These are phyloP conservation scores for Clarias magur DNA, from an alignment of 2,113 vertebrate species.

Conservation along the genomic window DNA sequence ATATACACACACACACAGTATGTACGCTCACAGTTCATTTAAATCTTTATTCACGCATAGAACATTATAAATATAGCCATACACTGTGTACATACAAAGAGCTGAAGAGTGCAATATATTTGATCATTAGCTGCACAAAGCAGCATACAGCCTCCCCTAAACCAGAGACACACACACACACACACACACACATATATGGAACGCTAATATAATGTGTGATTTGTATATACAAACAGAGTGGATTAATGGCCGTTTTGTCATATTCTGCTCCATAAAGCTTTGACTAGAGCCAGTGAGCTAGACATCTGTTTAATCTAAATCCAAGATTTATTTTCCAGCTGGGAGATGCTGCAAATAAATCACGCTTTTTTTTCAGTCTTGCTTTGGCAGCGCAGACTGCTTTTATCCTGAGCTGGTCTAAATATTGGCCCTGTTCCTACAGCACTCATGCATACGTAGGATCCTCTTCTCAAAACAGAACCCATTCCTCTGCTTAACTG, in stretches of 20 bases:
- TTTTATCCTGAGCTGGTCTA: slow-evolving; percentile 32
- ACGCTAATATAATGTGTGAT: slow-evolving; percentile 54
- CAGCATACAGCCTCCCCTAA: no score
- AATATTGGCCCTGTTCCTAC: slow-evolving; percentile 30
- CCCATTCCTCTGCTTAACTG: background rate
- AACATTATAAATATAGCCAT: background rate
- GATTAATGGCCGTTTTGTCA: slow-evolving; percentile 68
- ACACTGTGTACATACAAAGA: background rate
- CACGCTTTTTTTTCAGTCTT: slow-evolving; percentile 29
- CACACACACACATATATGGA: slow-evolving; percentile 47
- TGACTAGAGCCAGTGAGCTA: slow-evolving; percentile 29
- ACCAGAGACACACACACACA: slow-evolving; percentile 8
- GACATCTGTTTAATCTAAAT: slow-evolving; percentile 62
- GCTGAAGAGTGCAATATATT: background rate
- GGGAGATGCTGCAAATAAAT: slow-evolving; percentile 36
- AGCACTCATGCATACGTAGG: background rate
- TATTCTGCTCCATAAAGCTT: slow-evolving; percentile 57
- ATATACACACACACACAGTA: no score
- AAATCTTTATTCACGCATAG: background rate
- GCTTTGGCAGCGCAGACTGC: slow-evolving; percentile 22
- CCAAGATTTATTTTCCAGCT: slow-evolving; percentile 32
- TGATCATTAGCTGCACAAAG: background rate
- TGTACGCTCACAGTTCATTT: background rate
- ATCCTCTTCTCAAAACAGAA: slow-evolving; percentile 25
- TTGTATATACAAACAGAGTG: slow-evolving; percentile 61